phyloP scores from a whole-genome alignment of 2,797 vertebrate genomes.

The Neoniphon sammara region DNA sequence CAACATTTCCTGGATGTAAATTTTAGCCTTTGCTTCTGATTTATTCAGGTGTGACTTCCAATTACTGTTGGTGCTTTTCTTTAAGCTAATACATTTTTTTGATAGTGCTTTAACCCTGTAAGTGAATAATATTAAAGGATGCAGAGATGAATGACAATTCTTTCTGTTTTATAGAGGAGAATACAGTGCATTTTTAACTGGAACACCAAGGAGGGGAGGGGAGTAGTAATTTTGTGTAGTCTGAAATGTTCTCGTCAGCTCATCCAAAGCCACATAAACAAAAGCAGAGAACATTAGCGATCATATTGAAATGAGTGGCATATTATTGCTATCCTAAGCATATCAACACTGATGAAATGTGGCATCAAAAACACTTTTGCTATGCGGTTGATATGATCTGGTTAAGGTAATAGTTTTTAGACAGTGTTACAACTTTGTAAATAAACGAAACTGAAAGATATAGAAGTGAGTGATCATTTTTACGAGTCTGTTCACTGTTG shows the following conservation, averaged over 20 bases:
- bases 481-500: not conserved
- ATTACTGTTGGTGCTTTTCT: constrained; percentile 63
- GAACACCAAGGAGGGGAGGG: constrained; percentile 1
- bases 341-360: not conserved
- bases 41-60: constrained; percentile 82
- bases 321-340: not conserved
- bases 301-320: not conserved
- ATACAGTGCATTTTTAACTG: constrained; percentile 6
- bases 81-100: constrained; percentile 48
- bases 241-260: constrained; percentile 1
- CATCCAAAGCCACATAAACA: not conserved
- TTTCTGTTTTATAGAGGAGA: not conserved
- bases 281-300: not conserved
- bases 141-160: not conserved
- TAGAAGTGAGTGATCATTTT: not conserved
- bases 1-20: constrained; percentile 77
- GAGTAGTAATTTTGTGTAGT: not conserved
- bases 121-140: constrained; percentile 13
- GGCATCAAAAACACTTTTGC: not conserved
- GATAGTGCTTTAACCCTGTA: constrained; percentile 5
- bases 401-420: constrained; percentile 22
- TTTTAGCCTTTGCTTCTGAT: constrained; percentile 77
- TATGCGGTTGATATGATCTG: not conserved
- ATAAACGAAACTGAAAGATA: constrained; percentile 48
- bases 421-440: constrained; percentile 26